phyloP scores from a whole-genome alignment of 2,888 invertebrate species.

The Machimus atricapillus region DNA sequence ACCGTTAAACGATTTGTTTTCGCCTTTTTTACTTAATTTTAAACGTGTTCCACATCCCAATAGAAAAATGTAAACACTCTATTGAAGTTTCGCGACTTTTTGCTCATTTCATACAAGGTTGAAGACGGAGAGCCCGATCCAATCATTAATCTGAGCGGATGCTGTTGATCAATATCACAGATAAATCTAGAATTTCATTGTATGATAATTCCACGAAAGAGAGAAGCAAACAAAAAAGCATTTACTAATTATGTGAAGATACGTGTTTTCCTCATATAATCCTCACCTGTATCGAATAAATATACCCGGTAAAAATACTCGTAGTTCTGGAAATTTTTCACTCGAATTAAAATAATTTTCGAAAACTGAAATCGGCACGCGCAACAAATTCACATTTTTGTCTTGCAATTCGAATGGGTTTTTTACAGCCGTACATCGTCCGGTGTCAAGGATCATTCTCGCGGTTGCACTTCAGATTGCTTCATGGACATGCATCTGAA shows the following conservation, averaged over 20 bases:
- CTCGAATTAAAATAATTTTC: not conserved
- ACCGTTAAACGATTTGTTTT: not conserved
- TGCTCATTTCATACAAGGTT: not conserved
- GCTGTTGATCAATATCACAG: conserved; percentile 4
- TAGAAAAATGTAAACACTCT: not conserved
- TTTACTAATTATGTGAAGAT: conserved; percentile 5
- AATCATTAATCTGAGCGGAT: not conserved
- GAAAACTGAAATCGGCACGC: not conserved
- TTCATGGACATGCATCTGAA: not conserved
- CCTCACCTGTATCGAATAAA: not conserved
- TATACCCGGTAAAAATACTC: not conserved
- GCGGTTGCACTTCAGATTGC: not conserved
- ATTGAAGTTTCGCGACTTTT: conserved; percentile 3
- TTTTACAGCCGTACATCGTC: not conserved
- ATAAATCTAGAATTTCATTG: conserved; percentile 10
- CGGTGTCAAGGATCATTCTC: not conserved
- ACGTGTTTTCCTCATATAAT: not conserved
- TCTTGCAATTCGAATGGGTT: not conserved
- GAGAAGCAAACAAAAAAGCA: not conserved
- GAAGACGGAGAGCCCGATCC: not conserved
- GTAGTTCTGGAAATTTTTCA: not conserved
- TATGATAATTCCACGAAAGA: conserved; percentile 18
- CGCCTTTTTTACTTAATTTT: not conserved
- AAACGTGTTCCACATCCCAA: conserved; percentile 1
- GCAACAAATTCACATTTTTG: not conserved